These are phyloP conservation scores for Sciurus niger DNA, from an alignment of 2,113 vertebrate species.

Conservation along the genomic window DNA sequence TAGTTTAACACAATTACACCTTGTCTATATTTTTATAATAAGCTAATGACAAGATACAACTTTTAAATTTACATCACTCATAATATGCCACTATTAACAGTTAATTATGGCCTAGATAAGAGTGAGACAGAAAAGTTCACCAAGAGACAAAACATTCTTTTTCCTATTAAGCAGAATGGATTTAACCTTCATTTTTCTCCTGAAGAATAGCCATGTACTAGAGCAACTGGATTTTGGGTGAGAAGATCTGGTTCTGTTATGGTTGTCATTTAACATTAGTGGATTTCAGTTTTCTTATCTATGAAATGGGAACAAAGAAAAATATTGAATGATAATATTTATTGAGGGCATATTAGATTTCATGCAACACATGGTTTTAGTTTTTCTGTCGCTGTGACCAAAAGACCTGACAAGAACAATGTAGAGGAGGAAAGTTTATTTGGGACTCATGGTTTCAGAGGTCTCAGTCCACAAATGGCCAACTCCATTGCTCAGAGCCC, in stretches of 20 bases:
- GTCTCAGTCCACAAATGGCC: too few relatives aligned
- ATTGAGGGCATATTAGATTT: background rate
- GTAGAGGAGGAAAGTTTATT: too few relatives aligned
- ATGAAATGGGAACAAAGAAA: background rate
- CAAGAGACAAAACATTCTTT: background rate
- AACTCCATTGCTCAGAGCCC: too few relatives aligned
- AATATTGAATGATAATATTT: background rate
- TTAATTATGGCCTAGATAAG: slow-evolving; percentile 25
- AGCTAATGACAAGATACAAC: background rate
- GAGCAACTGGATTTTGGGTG: background rate
- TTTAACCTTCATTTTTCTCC: background rate
- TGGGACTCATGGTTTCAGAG: too few relatives aligned
- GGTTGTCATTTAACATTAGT: background rate
- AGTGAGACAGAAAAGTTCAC: background rate
- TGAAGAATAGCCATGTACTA: background rate
- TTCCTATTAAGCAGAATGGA: background rate
- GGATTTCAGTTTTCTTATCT: slow-evolving; percentile 20
- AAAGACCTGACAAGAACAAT: too few relatives aligned
- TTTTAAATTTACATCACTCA: background rate
- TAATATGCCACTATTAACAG: background rate
- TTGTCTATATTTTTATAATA: background rate
- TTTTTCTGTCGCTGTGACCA: too few relatives aligned
- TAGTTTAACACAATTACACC: background rate
- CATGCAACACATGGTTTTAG: background rate
- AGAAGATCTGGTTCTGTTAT: background rate